phyloP scores from a whole-genome alignment of 1,140 invertebrate genomes.

The Drosophila obscura region DNA sequence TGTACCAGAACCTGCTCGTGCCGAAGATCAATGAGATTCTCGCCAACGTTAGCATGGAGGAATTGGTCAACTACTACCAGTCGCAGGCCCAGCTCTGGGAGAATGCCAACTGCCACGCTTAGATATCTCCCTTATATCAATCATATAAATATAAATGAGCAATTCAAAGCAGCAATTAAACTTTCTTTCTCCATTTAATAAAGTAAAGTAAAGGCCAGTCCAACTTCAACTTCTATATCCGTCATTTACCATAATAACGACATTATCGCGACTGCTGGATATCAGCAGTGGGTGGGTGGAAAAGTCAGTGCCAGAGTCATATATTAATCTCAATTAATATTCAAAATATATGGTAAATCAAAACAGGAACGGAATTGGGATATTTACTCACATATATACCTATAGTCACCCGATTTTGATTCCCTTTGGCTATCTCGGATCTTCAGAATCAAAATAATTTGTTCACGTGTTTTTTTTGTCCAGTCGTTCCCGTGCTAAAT shows the following conservation, averaged over 20 bases:
- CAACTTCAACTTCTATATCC: slow-evolving; percentile 11
- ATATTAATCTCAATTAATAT: slow-evolving; percentile 40
- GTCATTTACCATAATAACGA: slow-evolving; percentile 12
- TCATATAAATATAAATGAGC: slow-evolving; percentile 4
- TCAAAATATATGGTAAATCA: background rate
- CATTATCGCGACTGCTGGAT: slow-evolving; percentile 13
- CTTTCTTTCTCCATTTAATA: background rate
- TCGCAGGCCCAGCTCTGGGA: slow-evolving; percentile 14
- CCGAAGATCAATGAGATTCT: slow-evolving; percentile 43
- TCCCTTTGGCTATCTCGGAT: no score
- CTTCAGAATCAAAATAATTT: no score
- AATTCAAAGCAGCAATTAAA: background rate
- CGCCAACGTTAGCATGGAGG: slow-evolving; percentile 32
- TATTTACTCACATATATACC: no score
- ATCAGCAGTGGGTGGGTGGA: background rate
- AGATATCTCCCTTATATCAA: background rate
- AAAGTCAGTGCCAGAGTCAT: background rate
- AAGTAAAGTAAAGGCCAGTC: no score
- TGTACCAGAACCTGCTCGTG: slow-evolving; percentile 35
- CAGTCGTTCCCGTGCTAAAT: no score
- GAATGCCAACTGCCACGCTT: slow-evolving; percentile 10
- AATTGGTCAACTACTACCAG: slow-evolving; percentile 38
- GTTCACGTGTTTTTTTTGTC: no score
- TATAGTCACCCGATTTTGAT: no score
- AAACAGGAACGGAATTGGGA: no score